Base-by-base conservation (phyloP, 2,797 vertebrate genomes). In the Remorina albescens region DNA sequence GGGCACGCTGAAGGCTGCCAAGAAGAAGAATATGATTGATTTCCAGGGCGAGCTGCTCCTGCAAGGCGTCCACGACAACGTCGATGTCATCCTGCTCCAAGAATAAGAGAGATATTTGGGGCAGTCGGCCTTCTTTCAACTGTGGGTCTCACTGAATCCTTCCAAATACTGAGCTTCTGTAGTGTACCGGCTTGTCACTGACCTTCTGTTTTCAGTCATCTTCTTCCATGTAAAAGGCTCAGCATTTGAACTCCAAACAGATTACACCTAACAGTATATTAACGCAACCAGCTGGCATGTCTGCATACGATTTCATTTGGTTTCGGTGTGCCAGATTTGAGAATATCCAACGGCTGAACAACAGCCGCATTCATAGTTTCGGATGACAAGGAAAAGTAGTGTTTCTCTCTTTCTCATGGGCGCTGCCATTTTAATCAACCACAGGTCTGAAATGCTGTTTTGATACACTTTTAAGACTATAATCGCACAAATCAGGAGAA, bases 11-110 rank as follows among this genome's bases (percentile, higher is more conserved):
- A 98, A 92, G 91, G 98, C 98, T 0, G 98, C 97, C 47, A 99
- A 99, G 84, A 94, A 88, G 64, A 96, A 89, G 84, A 97, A 97
- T 85, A 70, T 97, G 15, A 44, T 99, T 51, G 76, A 64, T 0
- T 99, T 96, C 46, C 49, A 95, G 11, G 93, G 95, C 44, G 97
- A 99, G 80, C 79, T 99, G n/a, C 96, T 99, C 41, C 84, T 99
- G 58, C 98, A 99, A 91, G 98, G 98, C 2, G 97, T 98, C 86
- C 98, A 99, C 15, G 97, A 99, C 76, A 72, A 98, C 0, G 95
- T 97, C 0, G 97, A 98, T 8, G 94, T 99, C 47, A 15, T 95
- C 71, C 91, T 99, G 77, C 91, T 99, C 55, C 8, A 90, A 51
- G 89, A 93, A 6, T 94, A 81, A 95, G 46, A 15, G 26, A 0